These are phyloP conservation scores for Campoletis raptor DNA, from an alignment of 2,888 invertebrate genomes.

Conservation along the genomic window DNA sequence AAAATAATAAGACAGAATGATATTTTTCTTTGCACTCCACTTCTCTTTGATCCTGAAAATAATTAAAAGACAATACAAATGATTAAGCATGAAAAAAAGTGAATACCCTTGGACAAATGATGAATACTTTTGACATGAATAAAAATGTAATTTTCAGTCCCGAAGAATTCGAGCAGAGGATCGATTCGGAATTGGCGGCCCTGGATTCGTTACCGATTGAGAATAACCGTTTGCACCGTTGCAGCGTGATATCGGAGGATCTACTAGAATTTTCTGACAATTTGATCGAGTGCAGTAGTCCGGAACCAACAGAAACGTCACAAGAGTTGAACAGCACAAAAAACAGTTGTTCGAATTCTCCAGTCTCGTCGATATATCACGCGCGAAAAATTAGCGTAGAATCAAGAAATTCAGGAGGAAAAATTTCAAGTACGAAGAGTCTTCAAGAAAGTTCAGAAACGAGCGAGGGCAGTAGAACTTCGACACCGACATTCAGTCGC, in stretches of 20 bases:
- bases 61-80: not conserved
- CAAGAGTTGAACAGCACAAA: constrained; percentile 58
- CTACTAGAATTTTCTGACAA: constrained; percentile 82
- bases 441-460: constrained; percentile 70
- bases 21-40: too few species aligned
- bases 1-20: too few species aligned
- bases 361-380: constrained; percentile 64
- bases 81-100: not conserved
- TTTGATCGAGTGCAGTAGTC: constrained; percentile 75
- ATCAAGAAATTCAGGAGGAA: constrained; percentile 70
- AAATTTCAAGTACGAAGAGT: constrained; percentile 65
- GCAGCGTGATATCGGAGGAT: constrained; percentile 82
- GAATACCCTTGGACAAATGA: not conserved
- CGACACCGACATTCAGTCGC: constrained; percentile 68
- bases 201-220: constrained; percentile 87
- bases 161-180: constrained; percentile 87
- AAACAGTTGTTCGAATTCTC: constrained; percentile 65
- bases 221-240: constrained; percentile 77
- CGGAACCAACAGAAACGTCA: constrained; percentile 44
- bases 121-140: not conserved
- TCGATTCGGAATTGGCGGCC: constrained; percentile 88
- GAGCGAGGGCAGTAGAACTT: constrained; percentile 72
- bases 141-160: constrained; percentile 74
- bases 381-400: constrained; percentile 73
- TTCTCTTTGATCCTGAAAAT: too few species aligned